Base-by-base conservation (phyloP, 1,140 invertebrate genomes). In the Lordiphosa clarofinis region DNA sequence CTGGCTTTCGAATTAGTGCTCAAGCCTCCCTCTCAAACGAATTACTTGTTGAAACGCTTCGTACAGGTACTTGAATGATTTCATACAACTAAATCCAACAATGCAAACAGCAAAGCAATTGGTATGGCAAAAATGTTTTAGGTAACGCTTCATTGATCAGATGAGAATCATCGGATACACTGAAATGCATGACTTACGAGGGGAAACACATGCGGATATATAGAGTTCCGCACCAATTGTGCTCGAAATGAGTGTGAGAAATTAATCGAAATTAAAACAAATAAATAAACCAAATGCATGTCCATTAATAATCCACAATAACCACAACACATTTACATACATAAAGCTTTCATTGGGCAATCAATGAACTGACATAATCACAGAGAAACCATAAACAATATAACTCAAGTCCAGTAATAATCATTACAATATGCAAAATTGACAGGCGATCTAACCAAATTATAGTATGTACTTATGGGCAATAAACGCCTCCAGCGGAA, bases 1-100 rank as follows among this genome's bases (percentile, higher is more conserved):
- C n/a, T n/a, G n/a, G n/a, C n/a, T 40, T 40, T 40, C 7, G 9
- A 19, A 7, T 19, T 28, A 15, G 39, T 4, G 15, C 13, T 15
- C 1, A 19, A 13, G 15, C 39, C 39, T 9, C 12, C 13, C 11
- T 8, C 9, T 12, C 19, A 19, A 19, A 19, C 19, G 19, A 19
- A 19, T 3, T 19, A 4, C 19, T 19, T 39, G 15, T n/a, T 28
- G 1, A 31, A 44, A 11, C 7, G 2, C 28, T 31, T 1, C 7
- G 28, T 48, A 56, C 67, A 79, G 74, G 58, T 79, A 65, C 49
- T 73, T 61, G 43, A 39, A 81, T 78, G 59, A 74, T 57, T 74
- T 57, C 73, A 63, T 69, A 39, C 12, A 52, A 36, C 10, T 21
- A 57, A 62, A 36, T 31, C 12, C 12, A 78, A 43, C 56, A 73